A percentile compares a stretch with the other conserved stretches of the same genome.
Evolutionary conservation across 2,888 invertebrate species (phyloP).

Genomic region (Dicranocentrus wangi): DNA sequence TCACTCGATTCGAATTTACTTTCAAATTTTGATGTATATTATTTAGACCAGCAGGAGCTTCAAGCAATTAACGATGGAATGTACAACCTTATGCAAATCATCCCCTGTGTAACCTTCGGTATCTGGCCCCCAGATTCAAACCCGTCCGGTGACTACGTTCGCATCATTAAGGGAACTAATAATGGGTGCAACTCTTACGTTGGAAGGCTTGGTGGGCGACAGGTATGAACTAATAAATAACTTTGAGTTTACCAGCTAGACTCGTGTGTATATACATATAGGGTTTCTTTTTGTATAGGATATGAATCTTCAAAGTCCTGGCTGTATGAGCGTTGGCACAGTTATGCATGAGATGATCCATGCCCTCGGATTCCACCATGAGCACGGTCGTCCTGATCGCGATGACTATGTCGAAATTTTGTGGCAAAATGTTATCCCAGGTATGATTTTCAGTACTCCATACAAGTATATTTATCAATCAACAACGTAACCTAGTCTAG

Average conservation of each 20-base stretch:
- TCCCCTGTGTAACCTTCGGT: constrained; percentile 56
- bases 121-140: constrained; percentile 60
- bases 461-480: too few relatives aligned
- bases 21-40: background rate
- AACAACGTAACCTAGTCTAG: too few relatives aligned
- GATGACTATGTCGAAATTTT: constrained; percentile 60
- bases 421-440: constrained; percentile 56
- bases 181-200: constrained; percentile 64
- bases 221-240: constrained; percentile 37
- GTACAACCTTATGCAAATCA: constrained; percentile 42
- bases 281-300: constrained; percentile 24
- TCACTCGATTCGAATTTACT: background rate
- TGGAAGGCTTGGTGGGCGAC: constrained; percentile 58
- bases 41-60: constrained; percentile 24
- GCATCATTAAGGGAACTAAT: constrained; percentile 59
- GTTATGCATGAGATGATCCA: constrained; percentile 54
- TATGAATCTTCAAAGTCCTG: constrained; percentile 58
- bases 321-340: constrained; percentile 37
- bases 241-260: background rate
- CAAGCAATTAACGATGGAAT: constrained; percentile 59
- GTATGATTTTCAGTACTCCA: constrained; percentile 20
- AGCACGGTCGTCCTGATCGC: constrained; percentile 62
- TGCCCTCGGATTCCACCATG: constrained; percentile 61
- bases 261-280: too few relatives aligned
- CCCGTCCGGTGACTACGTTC: constrained; percentile 60